Base-by-base conservation (phyloP, 2,888 invertebrate species). In the Autographa pulchrina region DNA sequence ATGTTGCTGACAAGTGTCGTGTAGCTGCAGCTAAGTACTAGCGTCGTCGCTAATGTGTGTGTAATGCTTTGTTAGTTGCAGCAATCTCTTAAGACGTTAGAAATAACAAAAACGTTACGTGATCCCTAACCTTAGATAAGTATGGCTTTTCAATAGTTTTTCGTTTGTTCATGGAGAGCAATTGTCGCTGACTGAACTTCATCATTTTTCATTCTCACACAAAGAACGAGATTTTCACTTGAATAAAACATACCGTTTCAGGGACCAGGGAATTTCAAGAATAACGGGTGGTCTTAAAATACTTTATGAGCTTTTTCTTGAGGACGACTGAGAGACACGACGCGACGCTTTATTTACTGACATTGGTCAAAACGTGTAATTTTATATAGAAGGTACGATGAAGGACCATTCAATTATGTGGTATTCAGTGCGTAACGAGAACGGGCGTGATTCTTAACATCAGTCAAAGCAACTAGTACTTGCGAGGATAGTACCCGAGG, bases 401-500 rank as follows among this genome's bases (percentile, higher is more conserved):
- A 86, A 88, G 85, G 82, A 86, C 65, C 86, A 85, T 88, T 92
- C 90, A 92, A 92, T 94, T 92, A 91, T 90, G 86, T 72, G 72
- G 88, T 85, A 92, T 93, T 93, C 93, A 92, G 76, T 74, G 74
- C 74, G 84, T 91, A 92, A 92, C 89, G 90, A 92, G 90, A 78
- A 78, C 73, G 84, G 76, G 85, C 85, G 86, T 86, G 87, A 86
- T 85, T 85, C 71, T 71, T 69, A 71, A 81, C 80, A 85, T 84
- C 78, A 86, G 72, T 75, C 82, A 84, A 85, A 89, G 82, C 72
- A 86, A 81, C 83, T 74, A 81, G 74, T 65, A 84, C 75, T 80
- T 83, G 58, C 7, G 48, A 48, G 48, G n/a, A 6, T 48, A n/a
- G 56, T 66, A 75, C 73, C 59, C 56, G 54, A 62, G 32, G 18